These are phyloP conservation scores for Hyperopisus bebe DNA, from an alignment of 2,113 vertebrate species.

Conservation along the genomic window DNA sequence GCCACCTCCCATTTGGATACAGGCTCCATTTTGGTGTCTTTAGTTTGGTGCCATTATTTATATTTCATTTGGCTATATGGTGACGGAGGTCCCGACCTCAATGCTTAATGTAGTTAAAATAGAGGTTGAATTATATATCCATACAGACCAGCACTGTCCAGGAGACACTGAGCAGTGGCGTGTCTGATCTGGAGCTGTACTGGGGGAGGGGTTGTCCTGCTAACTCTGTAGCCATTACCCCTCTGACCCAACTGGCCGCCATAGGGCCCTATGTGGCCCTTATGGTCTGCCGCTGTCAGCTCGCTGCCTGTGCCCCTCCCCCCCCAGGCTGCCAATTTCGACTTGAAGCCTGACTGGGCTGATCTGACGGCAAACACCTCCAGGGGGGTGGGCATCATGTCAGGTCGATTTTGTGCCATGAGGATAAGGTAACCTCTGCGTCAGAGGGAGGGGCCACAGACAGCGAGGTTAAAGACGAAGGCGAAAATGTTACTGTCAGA, in stretches of 20 bases:
- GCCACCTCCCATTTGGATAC: not conserved
- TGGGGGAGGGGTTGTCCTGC: not conserved
- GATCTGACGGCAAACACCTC: constrained; percentile 97
- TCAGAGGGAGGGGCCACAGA: constrained; percentile 48
- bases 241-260: constrained; percentile 32
- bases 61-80: not conserved
- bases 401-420: constrained; percentile 97
- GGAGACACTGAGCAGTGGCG: not conserved
- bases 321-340: constrained; percentile 93
- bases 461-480: constrained; percentile 82
- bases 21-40: not conserved
- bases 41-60: not conserved
- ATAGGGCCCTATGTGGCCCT: constrained; percentile 46
- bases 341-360: constrained; percentile 98
- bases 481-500: constrained; percentile 83
- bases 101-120: not conserved
- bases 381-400: constrained; percentile 75
- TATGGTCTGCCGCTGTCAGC: constrained; percentile 67
- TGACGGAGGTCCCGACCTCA: not conserved
- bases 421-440: constrained; percentile 98
- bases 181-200: not conserved
- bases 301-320: constrained; percentile 74
- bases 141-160: not conserved
- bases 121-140: not conserved
- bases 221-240: constrained; percentile 32